These are phyloP conservation scores for Gouania willdenowi DNA, from an alignment of 2,797 vertebrate species.

Conservation along the genomic window DNA sequence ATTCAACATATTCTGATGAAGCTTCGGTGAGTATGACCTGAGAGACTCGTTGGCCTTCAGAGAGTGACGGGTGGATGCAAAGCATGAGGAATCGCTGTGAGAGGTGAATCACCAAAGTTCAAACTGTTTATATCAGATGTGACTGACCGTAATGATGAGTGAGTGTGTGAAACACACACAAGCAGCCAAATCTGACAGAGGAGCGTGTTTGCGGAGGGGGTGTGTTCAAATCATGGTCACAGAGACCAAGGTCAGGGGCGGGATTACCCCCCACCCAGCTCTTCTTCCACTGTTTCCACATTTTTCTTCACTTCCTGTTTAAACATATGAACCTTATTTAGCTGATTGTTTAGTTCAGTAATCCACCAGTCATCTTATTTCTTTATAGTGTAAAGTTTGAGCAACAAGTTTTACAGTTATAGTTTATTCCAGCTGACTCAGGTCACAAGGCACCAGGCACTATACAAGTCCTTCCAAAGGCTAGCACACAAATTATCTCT, in stretches of 20 bases:
- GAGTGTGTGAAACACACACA: neutral
- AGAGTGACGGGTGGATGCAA: neutral
- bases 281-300: slow-evolving; percentile 39
- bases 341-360: too few species aligned
- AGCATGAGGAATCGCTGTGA: slow-evolving; percentile 12
- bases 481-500: too few species aligned
- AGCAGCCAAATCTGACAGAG: neutral
- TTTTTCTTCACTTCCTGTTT: slow-evolving; percentile 45
- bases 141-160: slow-evolving; percentile 2
- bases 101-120: neutral
- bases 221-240: slow-evolving; percentile 18
- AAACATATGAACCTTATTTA: slow-evolving; percentile 25
- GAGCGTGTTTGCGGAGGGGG: neutral
- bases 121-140: neutral
- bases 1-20: neutral
- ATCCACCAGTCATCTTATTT: too few species aligned
- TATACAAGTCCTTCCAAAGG: too few species aligned
- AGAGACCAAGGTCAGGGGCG: slow-evolving; percentile 34
- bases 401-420: too few species aligned
- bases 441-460: too few species aligned
- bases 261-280: slow-evolving; percentile 1
- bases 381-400: too few species aligned
- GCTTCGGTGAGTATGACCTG: slow-evolving; percentile 3
- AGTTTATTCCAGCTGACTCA: too few species aligned
- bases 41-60: slow-evolving; percentile 3